Base-by-base conservation (phyloP, 1,140 invertebrate species). In the Delia radicum region DNA sequence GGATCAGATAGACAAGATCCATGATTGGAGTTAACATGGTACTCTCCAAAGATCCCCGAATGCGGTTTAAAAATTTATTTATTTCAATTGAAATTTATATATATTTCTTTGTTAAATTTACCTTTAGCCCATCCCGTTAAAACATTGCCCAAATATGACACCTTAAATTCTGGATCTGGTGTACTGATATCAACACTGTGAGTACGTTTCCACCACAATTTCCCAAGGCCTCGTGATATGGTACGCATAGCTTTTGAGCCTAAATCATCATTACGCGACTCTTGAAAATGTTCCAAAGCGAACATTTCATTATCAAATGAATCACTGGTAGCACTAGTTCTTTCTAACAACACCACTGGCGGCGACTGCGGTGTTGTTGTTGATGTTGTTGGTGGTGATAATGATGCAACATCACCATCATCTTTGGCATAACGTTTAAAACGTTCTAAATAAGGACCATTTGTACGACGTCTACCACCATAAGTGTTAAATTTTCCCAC, bases 81-180 rank as follows among this genome's bases (percentile, higher is more conserved):
- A n/a, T n/a, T n/a, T n/a, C n/a, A n/a, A n/a, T n/a, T n/a, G n/a
- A n/a, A n/a, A n/a, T n/a, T n/a, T n/a, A n/a, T n/a, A n/a, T n/a
- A n/a, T n/a, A n/a, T n/a, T n/a, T n/a, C n/a, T n/a, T 42, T 31
- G 5, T 21, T 8, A 55, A 21, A 29, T 89, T 89, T 86, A 96
- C 94, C 97, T 93, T 98, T 98, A 78, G 97, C 97, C 95, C 98
- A 97, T 79, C 96, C 94, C 31, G 98, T 99, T 78, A 99, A 92
- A 1, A 99, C 97, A 86, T 99, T 99, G 18, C 98, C 98, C 74
- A 99, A 89, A 88, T 99, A 99, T 15, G 94, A 93, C 33, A 98
- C 96, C 87, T 97, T 96, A 87, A 95, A 97, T n/a, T 92, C 92
- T 0, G 96, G 95, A 87, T 98, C 96, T 76, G 95, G 94, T 77